A percentile compares a stretch with the other conserved stretches of the same genome.
phyloP scores from a whole-genome alignment of 2,113 vertebrate genomes.

The Lontra canadensis region DNA sequence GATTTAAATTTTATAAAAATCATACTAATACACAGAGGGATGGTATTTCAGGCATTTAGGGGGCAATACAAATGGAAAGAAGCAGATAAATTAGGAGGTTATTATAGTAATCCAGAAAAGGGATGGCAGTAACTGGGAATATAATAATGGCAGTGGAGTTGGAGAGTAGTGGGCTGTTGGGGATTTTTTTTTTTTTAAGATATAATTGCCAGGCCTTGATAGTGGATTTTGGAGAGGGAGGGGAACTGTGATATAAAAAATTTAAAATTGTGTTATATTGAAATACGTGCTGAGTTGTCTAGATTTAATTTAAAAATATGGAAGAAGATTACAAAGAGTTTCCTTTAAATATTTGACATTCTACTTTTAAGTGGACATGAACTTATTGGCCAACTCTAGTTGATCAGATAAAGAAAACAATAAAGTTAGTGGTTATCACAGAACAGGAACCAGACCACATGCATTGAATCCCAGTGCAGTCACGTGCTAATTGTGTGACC shows the following conservation, averaged over 20 bases:
- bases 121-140: neutral
- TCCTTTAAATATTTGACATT: slow-evolving; percentile 32
- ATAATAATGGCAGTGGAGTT: neutral
- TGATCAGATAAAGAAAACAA: neutral
- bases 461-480: neutral
- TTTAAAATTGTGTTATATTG: neutral
- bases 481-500: neutral
- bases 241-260: neutral
- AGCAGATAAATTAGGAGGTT: neutral
- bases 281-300: neutral
- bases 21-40: neutral
- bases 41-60: neutral
- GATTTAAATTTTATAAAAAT: slow-evolving; percentile 24
- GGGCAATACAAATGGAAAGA: neutral
- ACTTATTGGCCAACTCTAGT: slow-evolving; percentile 20
- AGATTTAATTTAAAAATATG: slow-evolving; percentile 52
- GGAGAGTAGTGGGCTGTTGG: neutral
- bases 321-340: slow-evolving; percentile 20
- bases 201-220: neutral
- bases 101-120: neutral
- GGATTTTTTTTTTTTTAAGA: neutral
- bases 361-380: slow-evolving; percentile 17
- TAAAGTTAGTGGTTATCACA: neutral
- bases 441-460: neutral
- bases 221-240: neutral